phyloP scores from a whole-genome alignment of 2,888 invertebrate species.

The Lacanobia wlatinum region DNA sequence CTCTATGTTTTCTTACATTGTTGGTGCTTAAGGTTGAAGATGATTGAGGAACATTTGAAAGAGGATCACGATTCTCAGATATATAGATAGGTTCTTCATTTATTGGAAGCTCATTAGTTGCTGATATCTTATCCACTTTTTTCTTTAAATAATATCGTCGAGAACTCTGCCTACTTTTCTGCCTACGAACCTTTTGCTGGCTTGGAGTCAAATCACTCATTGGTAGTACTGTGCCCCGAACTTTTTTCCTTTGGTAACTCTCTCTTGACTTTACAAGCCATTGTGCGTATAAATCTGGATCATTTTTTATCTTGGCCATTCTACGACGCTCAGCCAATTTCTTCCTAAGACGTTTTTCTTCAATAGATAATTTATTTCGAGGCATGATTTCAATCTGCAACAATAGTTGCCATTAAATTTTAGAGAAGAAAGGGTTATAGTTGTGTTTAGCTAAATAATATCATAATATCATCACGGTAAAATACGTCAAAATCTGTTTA shows the following conservation, averaged over 20 bases:
- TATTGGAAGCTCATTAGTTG: slow-evolving; percentile 7
- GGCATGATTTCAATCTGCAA: slow-evolving; percentile 23
- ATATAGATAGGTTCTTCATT: slow-evolving; percentile 24
- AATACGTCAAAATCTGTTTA: slow-evolving; percentile 2
- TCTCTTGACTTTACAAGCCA: slow-evolving; percentile 14
- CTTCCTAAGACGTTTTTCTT: slow-evolving; percentile 19
- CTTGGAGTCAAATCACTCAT: slow-evolving; percentile 22
- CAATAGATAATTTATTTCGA: slow-evolving; percentile 25
- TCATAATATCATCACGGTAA: neutral
- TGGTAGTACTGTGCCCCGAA: slow-evolving; percentile 27
- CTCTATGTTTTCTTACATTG: slow-evolving; percentile 25
- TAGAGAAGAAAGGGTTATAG: neutral
- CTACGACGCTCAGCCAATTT: slow-evolving; percentile 14
- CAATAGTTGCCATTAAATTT: slow-evolving; percentile 7
- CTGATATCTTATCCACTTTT: neutral
- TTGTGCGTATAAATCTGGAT: neutral
- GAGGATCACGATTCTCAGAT: slow-evolving; percentile 30
- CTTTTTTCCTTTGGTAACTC: slow-evolving; percentile 26
- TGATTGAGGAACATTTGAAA: slow-evolving; percentile 27
- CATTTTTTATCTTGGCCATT: slow-evolving; percentile 1
- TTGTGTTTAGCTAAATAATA: neutral
- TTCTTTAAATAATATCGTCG: slow-evolving; percentile 3
- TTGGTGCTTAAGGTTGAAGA: slow-evolving; percentile 29
- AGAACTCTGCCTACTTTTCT: slow-evolving; percentile 25
- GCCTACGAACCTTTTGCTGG: slow-evolving; percentile 23